phyloP scores from a whole-genome alignment of 2,113 vertebrate genomes.

The Kryptolebias marmoratus region DNA sequence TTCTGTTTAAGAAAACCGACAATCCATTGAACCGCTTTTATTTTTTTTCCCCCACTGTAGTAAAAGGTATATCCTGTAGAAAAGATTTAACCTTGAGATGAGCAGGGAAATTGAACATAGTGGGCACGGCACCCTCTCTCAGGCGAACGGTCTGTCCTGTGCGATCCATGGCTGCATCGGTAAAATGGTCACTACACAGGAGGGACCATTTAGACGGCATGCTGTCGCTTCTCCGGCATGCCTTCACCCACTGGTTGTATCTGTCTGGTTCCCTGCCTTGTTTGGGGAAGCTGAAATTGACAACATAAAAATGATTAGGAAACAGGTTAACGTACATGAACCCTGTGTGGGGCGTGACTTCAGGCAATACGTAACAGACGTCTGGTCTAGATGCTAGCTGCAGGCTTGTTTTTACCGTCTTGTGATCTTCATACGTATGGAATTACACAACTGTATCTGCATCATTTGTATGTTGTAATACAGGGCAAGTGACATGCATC shows the following conservation, averaged over 20 bases:
- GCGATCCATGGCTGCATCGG: not conserved
- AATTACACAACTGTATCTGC: too few species aligned
- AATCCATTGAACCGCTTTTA: not conserved
- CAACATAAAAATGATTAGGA: too few species aligned
- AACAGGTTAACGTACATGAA: too few species aligned
- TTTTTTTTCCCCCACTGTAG: too few species aligned
- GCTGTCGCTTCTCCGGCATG: not conserved
- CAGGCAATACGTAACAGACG: too few species aligned
- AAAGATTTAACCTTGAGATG: not conserved
- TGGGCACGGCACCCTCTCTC: not conserved
- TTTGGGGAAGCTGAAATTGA: fast-evolving
- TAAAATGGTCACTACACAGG: not conserved
- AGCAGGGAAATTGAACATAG: not conserved
- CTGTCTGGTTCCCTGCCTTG: not conserved
- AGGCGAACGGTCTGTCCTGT: not conserved
- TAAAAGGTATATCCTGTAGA: not conserved
- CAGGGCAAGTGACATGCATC: too few species aligned
- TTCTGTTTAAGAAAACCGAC: not conserved
- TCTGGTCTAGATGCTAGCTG: too few species aligned
- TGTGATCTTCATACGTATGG: too few species aligned
- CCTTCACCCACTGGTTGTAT: not conserved
- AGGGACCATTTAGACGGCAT: not conserved
- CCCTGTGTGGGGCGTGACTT: too few species aligned
- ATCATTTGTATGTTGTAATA: too few species aligned
- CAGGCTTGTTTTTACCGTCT: too few species aligned